A percentile compares a stretch with the other conserved stretches of the same genome.
Conservation (phyloP, 1,140 invertebrate genomes). For the Leptinotarsa lineolata region DNA sequence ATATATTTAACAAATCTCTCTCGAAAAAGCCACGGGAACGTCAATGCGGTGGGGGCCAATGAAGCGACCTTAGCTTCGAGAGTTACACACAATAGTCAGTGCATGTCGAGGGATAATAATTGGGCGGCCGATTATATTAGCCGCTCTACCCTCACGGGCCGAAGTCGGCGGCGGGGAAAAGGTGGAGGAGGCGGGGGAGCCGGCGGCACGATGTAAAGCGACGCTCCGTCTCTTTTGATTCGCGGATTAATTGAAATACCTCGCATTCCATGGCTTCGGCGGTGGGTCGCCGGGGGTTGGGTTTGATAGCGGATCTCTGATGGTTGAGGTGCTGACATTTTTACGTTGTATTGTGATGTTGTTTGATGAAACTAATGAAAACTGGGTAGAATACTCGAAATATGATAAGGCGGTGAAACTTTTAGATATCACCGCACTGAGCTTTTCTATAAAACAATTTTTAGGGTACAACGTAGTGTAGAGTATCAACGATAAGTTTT, state of each 20-base stretch:
- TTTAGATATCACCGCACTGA: too few relatives aligned
- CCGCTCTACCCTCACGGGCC: conserved; percentile 14
- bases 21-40: background rate
- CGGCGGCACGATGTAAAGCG: conserved; percentile 50
- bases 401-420: too few relatives aligned
- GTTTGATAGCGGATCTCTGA: background rate
- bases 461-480: too few relatives aligned
- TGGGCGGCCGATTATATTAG: conserved; percentile 16
- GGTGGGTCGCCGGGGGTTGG: conserved; percentile 15
- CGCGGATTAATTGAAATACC: conserved; percentile 56
- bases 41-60: background rate
- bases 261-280: conserved; percentile 50
- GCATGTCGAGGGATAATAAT: conserved; percentile 13
- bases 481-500: too few relatives aligned
- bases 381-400: too few relatives aligned
- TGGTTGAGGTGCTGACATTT: too few relatives aligned
- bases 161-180: conserved; percentile 16
- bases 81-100: background rate
- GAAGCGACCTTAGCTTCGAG: background rate
- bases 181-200: background rate
- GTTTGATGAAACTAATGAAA: too few relatives aligned
- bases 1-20: too few relatives aligned
- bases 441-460: too few relatives aligned
- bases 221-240: conserved; percentile 55
- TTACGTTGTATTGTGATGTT: too few relatives aligned